Evolutionary conservation across 2,113 vertebrate species (phyloP), one percentile per base, ranked within the genome.

Genomic region (Nematolebias whitei): DNA sequence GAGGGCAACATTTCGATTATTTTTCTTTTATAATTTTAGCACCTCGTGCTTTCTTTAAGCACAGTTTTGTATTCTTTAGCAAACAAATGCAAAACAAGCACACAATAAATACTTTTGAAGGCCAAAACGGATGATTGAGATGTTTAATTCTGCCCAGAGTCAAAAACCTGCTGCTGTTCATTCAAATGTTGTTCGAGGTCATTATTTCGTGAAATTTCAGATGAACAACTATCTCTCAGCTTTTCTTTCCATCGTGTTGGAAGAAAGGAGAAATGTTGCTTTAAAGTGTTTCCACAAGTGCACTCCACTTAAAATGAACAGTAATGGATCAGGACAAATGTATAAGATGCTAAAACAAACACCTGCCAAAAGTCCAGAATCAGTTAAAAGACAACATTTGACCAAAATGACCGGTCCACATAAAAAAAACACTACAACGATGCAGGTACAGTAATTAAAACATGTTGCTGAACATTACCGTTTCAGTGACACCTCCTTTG

Each of bases 161-260:
- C 45, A 39, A 61, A 51, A 16, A 18, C 59, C 67, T 40, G 39
- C 19, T 49, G 51, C n/a, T 48, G 56, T 65, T 45, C 29, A 55
- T 19, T 57, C 26, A 13, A 58, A 71, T 24, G 15, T 1, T 39
- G 20, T 53, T 45, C 12, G 19, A 45, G 26, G 57, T 39, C 14
- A 32, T 23, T 44, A 54, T 47, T 4, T 19, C 20, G 38, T 18
- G 60, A 47, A 47, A 59, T 49, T 15, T 22, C 38, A 54, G 29
- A 54, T 47, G 18, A 57, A 38, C 66, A 57, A 26, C 51, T 35
- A 5, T 26, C 29, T 35, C 52, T 54, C 26, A 19, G 29, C n/a
- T 54, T 38, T 38, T 19, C 16, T 12, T 3, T 5, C 14, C 8
- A 35, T 13, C 5, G 12, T n/a, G 38, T 54, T 38, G 38, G 18